Conservation (phyloP, 2,888 invertebrate species). For the Harpalus rubripes region DNA sequence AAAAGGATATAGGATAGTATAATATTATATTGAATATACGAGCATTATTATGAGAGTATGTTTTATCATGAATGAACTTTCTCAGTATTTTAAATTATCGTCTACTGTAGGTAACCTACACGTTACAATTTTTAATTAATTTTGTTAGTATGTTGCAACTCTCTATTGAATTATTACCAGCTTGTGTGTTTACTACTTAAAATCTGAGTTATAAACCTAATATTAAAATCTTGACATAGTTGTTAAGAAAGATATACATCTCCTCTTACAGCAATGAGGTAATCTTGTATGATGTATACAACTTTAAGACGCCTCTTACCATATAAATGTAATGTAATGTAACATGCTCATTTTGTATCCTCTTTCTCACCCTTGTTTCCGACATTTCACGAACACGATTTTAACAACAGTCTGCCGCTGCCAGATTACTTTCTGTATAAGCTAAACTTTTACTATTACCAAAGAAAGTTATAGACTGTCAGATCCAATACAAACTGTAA, state of each 20-base stretch:
- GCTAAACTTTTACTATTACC: constrained; percentile 48
- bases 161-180: background rate
- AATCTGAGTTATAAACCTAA: constrained; percentile 35
- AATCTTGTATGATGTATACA: constrained; percentile 21
- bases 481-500: constrained; percentile 25
- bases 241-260: constrained; percentile 14
- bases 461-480: constrained; percentile 48
- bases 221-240: constrained; percentile 9
- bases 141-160: too few relatives aligned
- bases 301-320: constrained; percentile 34
- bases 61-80: too few relatives aligned
- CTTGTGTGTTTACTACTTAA: background rate
- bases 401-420: constrained; percentile 6
- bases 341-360: constrained; percentile 45
- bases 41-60: too few relatives aligned
- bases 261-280: constrained; percentile 14
- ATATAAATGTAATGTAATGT: constrained; percentile 42
- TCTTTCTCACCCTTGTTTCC: constrained; percentile 4
- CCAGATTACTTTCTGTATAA: constrained; percentile 33
- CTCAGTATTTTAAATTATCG: too few relatives aligned
- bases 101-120: too few relatives aligned
- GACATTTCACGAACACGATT: constrained; percentile 37
- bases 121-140: too few relatives aligned
- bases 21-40: too few relatives aligned
- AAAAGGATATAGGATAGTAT: too few relatives aligned